Evolutionary conservation across 2,888 invertebrate genomes (phyloP).

Genomic region (Stomorhina lunata): DNA sequence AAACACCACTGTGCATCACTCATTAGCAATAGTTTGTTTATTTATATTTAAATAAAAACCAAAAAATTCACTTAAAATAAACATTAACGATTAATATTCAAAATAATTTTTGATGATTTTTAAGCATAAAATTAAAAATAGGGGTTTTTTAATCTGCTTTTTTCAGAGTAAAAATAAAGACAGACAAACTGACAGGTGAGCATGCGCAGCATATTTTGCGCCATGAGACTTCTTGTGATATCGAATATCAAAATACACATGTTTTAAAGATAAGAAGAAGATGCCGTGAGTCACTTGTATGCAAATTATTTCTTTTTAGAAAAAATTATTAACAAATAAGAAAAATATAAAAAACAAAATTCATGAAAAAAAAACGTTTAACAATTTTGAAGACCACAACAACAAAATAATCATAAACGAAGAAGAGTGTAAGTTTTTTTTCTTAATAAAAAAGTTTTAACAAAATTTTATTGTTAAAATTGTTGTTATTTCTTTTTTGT

Average conservation of each 20-base stretch:
- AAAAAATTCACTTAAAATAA: neutral
- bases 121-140: neutral
- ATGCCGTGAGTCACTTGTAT: constrained; percentile 29
- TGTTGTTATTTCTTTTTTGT: constrained; percentile 16
- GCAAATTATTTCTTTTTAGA: constrained; percentile 30
- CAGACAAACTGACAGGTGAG: constrained; percentile 10
- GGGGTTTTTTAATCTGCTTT: neutral
- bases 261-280: constrained; percentile 27
- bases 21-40: constrained; percentile 3
- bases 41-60: neutral
- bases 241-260: constrained; percentile 1
- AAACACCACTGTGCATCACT: neutral
- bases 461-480: constrained; percentile 22
- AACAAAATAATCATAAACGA: neutral
- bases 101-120: too few species aligned
- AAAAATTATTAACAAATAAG: constrained; percentile 39
- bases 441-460: too few species aligned
- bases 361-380: constrained; percentile 20
- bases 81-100: neutral
- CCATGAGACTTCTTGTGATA: neutral
- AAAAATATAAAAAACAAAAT: constrained; percentile 19
- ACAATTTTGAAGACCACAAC: constrained; percentile 2
- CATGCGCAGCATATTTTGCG: constrained; percentile 35
- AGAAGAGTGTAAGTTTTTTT: constrained; percentile 70
- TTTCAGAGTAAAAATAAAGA: neutral